phyloP scores from a whole-genome alignment of 2,113 vertebrate genomes.

The Eurypyga helias region DNA sequence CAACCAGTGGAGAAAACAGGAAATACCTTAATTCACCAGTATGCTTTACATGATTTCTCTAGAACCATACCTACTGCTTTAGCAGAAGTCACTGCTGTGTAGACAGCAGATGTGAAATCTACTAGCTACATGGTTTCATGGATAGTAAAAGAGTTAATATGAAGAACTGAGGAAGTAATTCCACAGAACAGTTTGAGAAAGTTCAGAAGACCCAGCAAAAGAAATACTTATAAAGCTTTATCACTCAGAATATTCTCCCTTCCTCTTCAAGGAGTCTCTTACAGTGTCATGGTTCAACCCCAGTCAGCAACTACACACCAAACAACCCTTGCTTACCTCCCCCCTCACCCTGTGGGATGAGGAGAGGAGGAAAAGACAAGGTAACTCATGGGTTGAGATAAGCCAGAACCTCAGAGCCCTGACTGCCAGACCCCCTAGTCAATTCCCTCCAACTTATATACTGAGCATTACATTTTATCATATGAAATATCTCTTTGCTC shows the following conservation, averaged over 20 bases:
- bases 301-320: no score
- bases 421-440: no score
- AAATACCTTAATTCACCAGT: neutral
- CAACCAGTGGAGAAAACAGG: neutral
- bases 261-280: neutral
- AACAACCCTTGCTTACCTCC: no score
- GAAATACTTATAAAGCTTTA: neutral
- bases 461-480: no score
- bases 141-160: neutral
- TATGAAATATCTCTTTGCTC: no score
- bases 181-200: neutral
- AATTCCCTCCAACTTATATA: no score
- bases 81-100: neutral
- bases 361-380: no score
- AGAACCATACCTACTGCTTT: neutral
- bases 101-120: neutral
- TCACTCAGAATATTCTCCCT: neutral
- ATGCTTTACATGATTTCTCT: neutral
- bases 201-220: neutral
- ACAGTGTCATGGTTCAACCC: no score
- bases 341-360: no score
- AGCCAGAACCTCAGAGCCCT: no score
- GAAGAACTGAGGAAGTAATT: neutral
- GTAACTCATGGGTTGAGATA: no score
- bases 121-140: neutral